Conservation (phyloP, 2,888 invertebrate genomes). For the Monopis laevigella region DNA sequence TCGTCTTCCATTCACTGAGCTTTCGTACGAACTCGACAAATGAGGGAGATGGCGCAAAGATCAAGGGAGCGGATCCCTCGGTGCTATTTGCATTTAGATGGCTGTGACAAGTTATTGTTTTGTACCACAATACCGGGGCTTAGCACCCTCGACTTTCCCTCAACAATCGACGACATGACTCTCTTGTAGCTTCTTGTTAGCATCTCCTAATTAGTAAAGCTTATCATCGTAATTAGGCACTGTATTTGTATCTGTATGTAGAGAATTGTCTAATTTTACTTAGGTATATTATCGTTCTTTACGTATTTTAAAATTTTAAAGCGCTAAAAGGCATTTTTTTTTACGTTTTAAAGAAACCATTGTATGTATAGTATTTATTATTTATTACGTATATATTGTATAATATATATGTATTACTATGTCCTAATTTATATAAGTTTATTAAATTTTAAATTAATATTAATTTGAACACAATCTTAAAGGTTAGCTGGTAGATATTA, state of each 20-base stretch:
- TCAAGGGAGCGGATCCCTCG: slow-evolving; percentile 34
- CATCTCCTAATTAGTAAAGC: slow-evolving; percentile 7
- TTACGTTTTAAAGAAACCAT: too few species aligned
- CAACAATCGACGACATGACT: slow-evolving; percentile 8
- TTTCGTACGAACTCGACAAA: slow-evolving; percentile 35
- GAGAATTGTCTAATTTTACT: too few species aligned
- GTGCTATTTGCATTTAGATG: slow-evolving; percentile 58
- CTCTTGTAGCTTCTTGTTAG: slow-evolving; percentile 5
- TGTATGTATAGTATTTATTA: too few species aligned
- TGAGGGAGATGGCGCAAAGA: slow-evolving; percentile 43
- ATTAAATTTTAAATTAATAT: too few species aligned
- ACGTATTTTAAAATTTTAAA: too few species aligned
- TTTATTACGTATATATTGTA: not conserved
- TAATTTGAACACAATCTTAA: too few species aligned
- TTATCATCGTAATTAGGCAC: too few species aligned
- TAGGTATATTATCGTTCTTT: too few species aligned
- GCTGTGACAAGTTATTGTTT: slow-evolving; percentile 48
- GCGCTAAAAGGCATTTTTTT: too few species aligned
- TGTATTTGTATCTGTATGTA: too few species aligned
- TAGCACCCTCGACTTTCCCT: not conserved
- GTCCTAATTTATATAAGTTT: not conserved
- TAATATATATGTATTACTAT: not conserved
- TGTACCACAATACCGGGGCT: slow-evolving; percentile 14
- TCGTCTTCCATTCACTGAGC: too few species aligned
- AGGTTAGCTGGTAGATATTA: too few species aligned